Percentiles rank a stretch among this genome's conserved stretches.
Conservation (phyloP, 2,888 invertebrate species). For the Litoditis marina region DNA sequence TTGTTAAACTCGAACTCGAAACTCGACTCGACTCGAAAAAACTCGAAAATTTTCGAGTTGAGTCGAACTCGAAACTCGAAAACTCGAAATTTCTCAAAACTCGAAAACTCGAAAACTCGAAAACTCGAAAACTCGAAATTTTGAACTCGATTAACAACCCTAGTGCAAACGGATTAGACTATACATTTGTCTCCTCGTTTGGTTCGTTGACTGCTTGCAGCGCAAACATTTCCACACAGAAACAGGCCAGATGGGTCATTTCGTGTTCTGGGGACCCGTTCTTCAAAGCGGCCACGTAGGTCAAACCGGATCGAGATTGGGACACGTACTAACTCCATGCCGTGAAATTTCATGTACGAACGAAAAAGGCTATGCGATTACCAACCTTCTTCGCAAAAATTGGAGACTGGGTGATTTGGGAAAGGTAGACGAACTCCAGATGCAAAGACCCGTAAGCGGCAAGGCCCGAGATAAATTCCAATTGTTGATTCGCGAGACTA, state of each 20-base stretch:
- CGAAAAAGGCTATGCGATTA: conserved; percentile 75
- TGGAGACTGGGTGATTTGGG: conserved; percentile 88
- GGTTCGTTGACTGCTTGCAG: conserved; percentile 72
- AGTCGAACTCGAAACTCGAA: no score
- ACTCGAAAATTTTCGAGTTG: no score
- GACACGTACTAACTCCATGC: no score
- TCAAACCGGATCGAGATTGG: conserved; percentile 70
- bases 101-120: no score
- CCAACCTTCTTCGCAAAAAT: conserved; percentile 79
- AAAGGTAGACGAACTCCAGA: conserved; percentile 89
- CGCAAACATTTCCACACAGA: conserved; percentile 88
- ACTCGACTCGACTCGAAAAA: no score
- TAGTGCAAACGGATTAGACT: no score
- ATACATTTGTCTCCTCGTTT: conserved; percentile 70
- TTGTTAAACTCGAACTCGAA: no score
- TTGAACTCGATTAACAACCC: no score
- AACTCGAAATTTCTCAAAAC: no score
- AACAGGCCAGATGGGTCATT: conserved; percentile 95
- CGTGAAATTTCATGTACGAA: no score
- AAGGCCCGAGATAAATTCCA: conserved; percentile 75
- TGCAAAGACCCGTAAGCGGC: conserved; percentile 95
- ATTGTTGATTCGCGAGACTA: no score
- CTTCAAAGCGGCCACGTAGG: conserved; percentile 85
- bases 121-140: no score
- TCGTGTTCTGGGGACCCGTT: conserved; percentile 72